Conservation (phyloP, 2,113 vertebrate species). For the Candoia aspera region DNA sequence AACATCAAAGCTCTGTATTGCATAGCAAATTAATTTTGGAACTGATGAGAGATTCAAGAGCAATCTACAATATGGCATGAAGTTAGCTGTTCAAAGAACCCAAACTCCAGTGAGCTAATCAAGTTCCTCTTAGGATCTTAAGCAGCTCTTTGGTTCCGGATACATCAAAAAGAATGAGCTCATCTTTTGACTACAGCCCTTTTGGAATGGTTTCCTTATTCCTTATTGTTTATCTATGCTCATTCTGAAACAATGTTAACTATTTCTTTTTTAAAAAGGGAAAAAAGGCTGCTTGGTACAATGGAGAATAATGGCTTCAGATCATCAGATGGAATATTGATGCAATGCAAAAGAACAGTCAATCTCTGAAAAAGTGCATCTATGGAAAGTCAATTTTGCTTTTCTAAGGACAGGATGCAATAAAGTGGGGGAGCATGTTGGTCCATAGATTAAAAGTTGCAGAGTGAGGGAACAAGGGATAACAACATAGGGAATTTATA, state of each 20-base stretch:
- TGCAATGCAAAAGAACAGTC: neutral
- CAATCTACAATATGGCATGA: neutral
- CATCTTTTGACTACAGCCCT: neutral
- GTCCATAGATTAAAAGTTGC: neutral
- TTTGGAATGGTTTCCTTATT: neutral
- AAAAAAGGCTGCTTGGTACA: neutral
- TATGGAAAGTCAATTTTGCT: neutral
- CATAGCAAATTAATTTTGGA: neutral
- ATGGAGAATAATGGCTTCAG: neutral
- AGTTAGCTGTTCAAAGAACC: neutral
- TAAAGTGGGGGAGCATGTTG: constrained; percentile 7
- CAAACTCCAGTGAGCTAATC: neutral
- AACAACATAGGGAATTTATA: constrained; percentile 10
- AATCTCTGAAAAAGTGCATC: neutral
- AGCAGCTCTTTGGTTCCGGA: neutral
- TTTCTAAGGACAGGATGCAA: neutral
- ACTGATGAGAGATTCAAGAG: neutral
- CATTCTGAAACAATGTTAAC: neutral
- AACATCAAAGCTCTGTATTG: neutral
- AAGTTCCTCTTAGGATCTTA: neutral
- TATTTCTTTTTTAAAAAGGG: neutral
- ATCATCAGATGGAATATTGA: neutral
- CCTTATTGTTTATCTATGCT: neutral
- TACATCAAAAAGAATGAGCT: neutral
- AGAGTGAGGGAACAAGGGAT: neutral